phyloP scores from a whole-genome alignment of 2,888 invertebrate genomes.

The Clitarchus hookeri region DNA sequence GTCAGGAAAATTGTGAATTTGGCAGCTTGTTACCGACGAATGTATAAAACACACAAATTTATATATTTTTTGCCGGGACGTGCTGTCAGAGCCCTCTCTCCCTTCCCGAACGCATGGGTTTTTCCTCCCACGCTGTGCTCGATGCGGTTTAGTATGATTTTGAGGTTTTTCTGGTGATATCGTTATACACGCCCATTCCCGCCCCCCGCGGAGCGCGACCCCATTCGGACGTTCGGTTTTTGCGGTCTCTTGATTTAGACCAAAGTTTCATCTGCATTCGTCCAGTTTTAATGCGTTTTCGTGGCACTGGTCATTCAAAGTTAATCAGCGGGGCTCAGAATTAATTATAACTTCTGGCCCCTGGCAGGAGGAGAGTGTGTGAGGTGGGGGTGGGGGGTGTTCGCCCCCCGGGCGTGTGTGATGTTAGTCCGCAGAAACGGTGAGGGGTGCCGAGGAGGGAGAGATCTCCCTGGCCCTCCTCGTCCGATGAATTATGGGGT shows the following conservation, averaged over 20 bases:
- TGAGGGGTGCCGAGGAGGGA: neutral
- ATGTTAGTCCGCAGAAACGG: neutral
- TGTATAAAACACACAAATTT: constrained; percentile 24
- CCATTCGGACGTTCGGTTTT: constrained; percentile 40
- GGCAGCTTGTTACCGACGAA: constrained; percentile 35
- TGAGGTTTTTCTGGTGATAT: constrained; percentile 39
- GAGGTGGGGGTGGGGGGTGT: constrained; percentile 20
- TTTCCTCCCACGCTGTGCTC: constrained; percentile 21
- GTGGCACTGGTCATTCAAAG: constrained; percentile 40
- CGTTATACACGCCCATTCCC: constrained; percentile 17
- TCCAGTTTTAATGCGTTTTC: constrained; percentile 41
- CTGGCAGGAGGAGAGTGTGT: constrained; percentile 17
- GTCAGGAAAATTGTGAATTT: constrained; percentile 39
- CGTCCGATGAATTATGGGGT: constrained; percentile 35
- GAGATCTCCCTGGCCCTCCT: neutral
- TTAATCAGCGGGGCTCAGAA: constrained; percentile 40
- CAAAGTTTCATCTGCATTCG: constrained; percentile 41
- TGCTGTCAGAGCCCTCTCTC: neutral
- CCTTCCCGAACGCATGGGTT: neutral
- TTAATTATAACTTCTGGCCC: constrained; percentile 41
- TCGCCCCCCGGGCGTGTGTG: neutral
- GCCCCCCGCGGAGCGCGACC: neutral
- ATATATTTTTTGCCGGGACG: neutral
- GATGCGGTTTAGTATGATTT: constrained; percentile 35
- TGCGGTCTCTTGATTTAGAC: constrained; percentile 41